Evolutionary conservation across 23 tunicate genomes (phyloP), one percentile per base, ranked within the genome.

Genomic region (Trididemnum nubilum): DNA sequence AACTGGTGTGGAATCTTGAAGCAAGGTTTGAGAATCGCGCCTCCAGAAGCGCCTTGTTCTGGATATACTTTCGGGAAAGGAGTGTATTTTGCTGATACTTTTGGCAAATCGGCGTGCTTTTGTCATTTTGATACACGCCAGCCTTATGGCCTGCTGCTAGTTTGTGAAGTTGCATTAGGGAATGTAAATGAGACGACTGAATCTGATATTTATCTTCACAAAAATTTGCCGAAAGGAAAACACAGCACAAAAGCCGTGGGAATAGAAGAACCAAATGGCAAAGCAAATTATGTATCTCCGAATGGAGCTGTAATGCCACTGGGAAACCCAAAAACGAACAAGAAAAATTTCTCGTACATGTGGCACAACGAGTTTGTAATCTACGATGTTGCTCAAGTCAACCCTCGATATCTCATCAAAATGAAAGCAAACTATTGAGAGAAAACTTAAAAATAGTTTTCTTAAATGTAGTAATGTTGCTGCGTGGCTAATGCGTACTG

Each of bases 51-150:
- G 0, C 97, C 90, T 1, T 65, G 33, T 1, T 51, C 90, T 1
- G 91, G 91, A 22, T 81, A 86, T 59, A 91, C 82, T 89, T 91
- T 86, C 58, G 97, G 97, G 49, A 91, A 86, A 57, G 97, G 90
- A 38, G 83, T 91, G 4, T 91, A 91, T 58, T 91, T 91, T 82
- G 91, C 97, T 0, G 91, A 86, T 39, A 76, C 77, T 82, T 85
- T 82, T 15, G 81, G 89, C 22, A 91, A 91, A 82, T 81, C 91
- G 33, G 90, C 97, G 18, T 80, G 79, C 61, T 91, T 78, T 51
- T 91, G 97, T 44, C 37, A 9, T 50, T 75, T 91, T 0, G 50
- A 71, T 1, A 2, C 51, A 0, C 51, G 87, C 7, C 85, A 86
- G 51, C 82, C 97, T 26, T 36, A 39, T 29, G 97, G 91, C 7